These are phyloP conservation scores for Xerus rutilus DNA, from an alignment of 2,797 vertebrate genomes.

Conservation along the genomic window DNA sequence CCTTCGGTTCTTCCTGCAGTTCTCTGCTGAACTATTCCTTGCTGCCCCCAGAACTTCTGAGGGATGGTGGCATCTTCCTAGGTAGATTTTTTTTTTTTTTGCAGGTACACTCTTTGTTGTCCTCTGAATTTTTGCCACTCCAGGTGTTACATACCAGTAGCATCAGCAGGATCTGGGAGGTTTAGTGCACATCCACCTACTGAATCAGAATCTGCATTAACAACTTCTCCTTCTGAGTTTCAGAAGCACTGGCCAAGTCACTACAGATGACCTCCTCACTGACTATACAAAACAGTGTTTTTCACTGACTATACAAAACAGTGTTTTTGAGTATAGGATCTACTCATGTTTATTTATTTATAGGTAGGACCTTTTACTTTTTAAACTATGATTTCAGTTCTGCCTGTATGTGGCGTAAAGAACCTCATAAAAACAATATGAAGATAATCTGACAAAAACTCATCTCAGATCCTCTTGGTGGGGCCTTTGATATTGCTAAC, in stretches of 20 bases:
- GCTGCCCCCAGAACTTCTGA: not conserved
- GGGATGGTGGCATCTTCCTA: not conserved
- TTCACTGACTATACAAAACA: not conserved
- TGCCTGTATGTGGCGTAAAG: not conserved
- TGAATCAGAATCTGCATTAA: not conserved
- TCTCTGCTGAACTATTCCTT: not conserved
- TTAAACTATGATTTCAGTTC: slow-evolving; percentile 15
- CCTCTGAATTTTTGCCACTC: not conserved
- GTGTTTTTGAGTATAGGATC: not conserved
- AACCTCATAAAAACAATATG: not conserved
- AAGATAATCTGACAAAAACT: not conserved
- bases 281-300: not conserved
- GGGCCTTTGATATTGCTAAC: not conserved
- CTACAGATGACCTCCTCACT: not conserved
- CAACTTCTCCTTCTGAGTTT: not conserved
- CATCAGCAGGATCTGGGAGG: not conserved
- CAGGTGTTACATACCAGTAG: rapidly evolving
- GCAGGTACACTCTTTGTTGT: not conserved
- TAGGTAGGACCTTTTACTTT: not conserved
- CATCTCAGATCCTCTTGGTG: not conserved
- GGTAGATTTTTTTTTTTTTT: not conserved
- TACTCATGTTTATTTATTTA: not conserved
- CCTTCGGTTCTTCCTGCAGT: not conserved
- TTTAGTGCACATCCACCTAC: too few relatives aligned
- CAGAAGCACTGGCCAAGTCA: too few relatives aligned